Conservation (phyloP, 2,113 vertebrate genomes). For the Trinectes maculatus region DNA sequence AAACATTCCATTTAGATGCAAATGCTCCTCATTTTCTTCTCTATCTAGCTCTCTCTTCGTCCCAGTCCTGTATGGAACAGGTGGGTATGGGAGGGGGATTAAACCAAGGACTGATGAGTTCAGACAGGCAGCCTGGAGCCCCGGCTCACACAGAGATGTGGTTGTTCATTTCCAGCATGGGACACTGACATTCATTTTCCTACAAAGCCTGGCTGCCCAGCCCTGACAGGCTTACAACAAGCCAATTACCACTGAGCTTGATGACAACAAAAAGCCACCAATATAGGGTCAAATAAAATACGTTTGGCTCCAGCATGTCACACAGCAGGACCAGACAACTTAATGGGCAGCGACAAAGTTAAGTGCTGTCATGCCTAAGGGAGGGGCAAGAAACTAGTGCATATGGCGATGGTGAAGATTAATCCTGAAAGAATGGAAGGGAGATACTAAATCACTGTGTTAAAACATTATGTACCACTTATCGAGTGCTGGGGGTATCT, state of each 20-base stretch:
- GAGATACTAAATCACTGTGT: too few species aligned
- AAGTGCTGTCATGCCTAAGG: conserved; percentile 1
- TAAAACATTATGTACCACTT: too few species aligned
- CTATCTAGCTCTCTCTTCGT: conserved; percentile 25
- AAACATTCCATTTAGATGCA: conserved; percentile 81
- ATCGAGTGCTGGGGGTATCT: too few species aligned
- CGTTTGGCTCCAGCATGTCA: conserved; percentile 23
- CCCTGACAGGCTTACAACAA: conserved; percentile 59
- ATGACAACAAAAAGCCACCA: conserved; percentile 54
- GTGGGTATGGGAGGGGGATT: conserved; percentile 32
- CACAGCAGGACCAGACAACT: neutral
- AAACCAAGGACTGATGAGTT: conserved; percentile 73
- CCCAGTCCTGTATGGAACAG: conserved; percentile 28
- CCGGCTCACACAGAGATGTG: conserved; percentile 59
- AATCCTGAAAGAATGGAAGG: neutral
- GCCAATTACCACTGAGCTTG: conserved; percentile 66
- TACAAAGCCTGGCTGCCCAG: conserved; percentile 31
- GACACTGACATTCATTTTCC: conserved; percentile 72
- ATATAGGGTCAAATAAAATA: conserved; percentile 23
- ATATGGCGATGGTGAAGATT: conserved; percentile 17
- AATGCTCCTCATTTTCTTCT: conserved; percentile 68
- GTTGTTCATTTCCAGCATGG: conserved; percentile 59
- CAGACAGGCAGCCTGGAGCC: conserved; percentile 65
- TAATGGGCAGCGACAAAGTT: conserved; percentile 61
- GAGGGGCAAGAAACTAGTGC: neutral